A percentile compares a stretch with the other conserved stretches of the same genome.
phyloP scores from a whole-genome alignment of 2,113 vertebrate genomes.

The Platysteira castanea region DNA sequence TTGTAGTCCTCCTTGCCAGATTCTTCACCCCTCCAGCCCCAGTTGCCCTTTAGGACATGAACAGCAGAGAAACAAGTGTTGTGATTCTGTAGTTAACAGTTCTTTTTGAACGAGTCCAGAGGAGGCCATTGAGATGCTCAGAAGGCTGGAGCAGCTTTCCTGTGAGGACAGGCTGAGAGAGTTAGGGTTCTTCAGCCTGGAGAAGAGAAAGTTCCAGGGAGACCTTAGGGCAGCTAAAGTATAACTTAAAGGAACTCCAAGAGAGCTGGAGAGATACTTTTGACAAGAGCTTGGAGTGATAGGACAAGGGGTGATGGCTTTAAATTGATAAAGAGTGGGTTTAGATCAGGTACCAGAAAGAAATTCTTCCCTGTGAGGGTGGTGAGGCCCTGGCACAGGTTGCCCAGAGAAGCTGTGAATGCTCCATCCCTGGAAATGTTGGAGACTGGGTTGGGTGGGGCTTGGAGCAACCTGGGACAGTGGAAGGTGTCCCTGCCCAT shows the following conservation, averaged over 20 bases:
- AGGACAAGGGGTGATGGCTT: not conserved
- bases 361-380: not conserved
- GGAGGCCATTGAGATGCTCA: not conserved
- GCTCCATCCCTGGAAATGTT: not conserved
- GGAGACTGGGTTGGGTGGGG: fast-evolving
- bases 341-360: not conserved
- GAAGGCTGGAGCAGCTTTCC: not conserved
- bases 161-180: not conserved
- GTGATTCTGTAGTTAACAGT: not conserved
- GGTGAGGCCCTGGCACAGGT: not conserved
- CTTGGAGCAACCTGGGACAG: not conserved
- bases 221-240: not conserved
- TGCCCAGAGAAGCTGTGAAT: not conserved
- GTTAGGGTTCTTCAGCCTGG: not conserved
- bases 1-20: not conserved
- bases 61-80: not conserved
- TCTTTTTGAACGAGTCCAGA: not conserved
- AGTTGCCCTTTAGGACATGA: not conserved
- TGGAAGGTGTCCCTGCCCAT: not conserved
- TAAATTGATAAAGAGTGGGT: not conserved
- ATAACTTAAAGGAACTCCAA: not conserved
- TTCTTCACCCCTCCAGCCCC: not conserved
- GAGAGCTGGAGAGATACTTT: not conserved
- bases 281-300: not conserved
- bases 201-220: not conserved